Evolutionary conservation across 2,888 invertebrate genomes (phyloP), one percentile per base, ranked within the genome.

Genomic region (Lepidocyrtoides sp.): DNA sequence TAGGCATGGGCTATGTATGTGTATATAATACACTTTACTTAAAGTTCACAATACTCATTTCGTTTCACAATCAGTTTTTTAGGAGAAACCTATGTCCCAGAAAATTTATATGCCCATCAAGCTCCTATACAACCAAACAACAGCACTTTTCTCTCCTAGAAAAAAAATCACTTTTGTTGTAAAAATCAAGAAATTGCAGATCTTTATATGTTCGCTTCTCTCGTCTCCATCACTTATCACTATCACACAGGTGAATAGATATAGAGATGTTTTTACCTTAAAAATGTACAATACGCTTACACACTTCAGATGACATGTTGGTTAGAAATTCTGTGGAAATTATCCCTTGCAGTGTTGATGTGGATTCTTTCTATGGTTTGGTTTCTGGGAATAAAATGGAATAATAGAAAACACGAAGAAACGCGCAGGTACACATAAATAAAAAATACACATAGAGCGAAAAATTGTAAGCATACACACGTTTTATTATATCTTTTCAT

Each of bases 91-190:
- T 23, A 23, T n/a, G n/a, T n/a, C n/a, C n/a, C n/a, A 23, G 4
- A 60, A 23, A 26, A 23, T 2, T 17, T 17, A 14, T 32, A 7
- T 32, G 66, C n/a, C 29, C 63, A 82, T 66, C 48, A 75, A 26
- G 23, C 12, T 23, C 7, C n/a, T 72, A 36, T 26, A 63, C 63
- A 10, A 2, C n/a, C n/a, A n/a, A n/a, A n/a, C n/a, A n/a, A n/a
- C n/a, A n/a, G n/a, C n/a, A n/a, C n/a, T n/a, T n/a, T n/a, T n/a
- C n/a, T n/a, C n/a, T n/a, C n/a, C n/a, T n/a, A n/a, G n/a, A n/a
- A n/a, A n/a, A 54, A 69, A 88, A 88, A 88, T 88, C 79, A 81
- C 69, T 81, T 69, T 41, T 87, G n/a, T 57, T 54, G 36, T 83
- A 10, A 54, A 81, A 81, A 44, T 44, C 44, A 44, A 29, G 29